Conservation (phyloP, 2,888 invertebrate genomes). For the Deroplatys truncata region DNA sequence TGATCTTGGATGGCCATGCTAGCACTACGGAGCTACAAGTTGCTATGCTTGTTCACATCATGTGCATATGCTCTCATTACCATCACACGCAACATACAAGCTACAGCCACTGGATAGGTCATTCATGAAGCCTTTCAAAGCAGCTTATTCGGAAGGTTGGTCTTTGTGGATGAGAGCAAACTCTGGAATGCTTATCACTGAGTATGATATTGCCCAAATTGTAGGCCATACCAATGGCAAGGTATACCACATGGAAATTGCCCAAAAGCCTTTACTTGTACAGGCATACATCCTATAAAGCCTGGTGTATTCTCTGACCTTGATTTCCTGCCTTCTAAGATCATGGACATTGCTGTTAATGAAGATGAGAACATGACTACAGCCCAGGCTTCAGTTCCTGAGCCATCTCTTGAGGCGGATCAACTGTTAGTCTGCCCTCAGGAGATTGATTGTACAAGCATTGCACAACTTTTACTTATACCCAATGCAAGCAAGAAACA, state of each 20-base stretch:
- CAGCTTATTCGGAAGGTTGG: constrained; percentile 4
- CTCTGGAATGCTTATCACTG: constrained; percentile 28
- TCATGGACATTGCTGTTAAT: not conserved
- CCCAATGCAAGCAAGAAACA: too few species aligned
- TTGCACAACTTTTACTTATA: too few species aligned
- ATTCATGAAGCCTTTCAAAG: constrained; percentile 9
- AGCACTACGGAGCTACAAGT: too few species aligned
- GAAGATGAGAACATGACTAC: not conserved
- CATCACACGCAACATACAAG: constrained; percentile 32
- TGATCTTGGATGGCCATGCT: too few species aligned
- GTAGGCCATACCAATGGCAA: constrained; percentile 27
- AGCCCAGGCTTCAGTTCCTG: too few species aligned
- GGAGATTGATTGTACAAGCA: not conserved
- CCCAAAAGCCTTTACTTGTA: not conserved
- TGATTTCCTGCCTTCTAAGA: not conserved
- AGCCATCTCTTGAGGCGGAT: too few species aligned
- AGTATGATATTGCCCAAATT: constrained; percentile 29
- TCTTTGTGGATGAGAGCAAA: constrained; percentile 31
- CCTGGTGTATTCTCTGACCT: not conserved
- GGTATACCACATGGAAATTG: constrained; percentile 29
- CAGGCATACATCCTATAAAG: not conserved
- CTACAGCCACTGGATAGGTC: constrained; percentile 29
- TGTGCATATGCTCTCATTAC: constrained; percentile 34
- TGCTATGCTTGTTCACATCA: not conserved
- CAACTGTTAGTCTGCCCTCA: not conserved